Evolutionary conservation across 1,140 invertebrate species (phyloP).

Genomic region (Centruroides sculpturatus): DNA sequence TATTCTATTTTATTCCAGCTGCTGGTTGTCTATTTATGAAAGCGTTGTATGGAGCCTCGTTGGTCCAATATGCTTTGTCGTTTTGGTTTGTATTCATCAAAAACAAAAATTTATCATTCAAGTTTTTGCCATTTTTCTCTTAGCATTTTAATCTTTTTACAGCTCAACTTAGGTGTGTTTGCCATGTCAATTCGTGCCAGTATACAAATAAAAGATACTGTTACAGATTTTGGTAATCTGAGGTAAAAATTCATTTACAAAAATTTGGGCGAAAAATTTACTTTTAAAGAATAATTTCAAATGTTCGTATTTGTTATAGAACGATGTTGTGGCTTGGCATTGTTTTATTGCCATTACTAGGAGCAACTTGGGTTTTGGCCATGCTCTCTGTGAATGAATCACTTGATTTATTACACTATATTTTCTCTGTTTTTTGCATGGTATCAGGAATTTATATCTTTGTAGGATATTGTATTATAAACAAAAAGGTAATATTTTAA

Average conservation of each 20-base stretch:
- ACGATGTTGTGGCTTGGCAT: constrained; percentile 71
- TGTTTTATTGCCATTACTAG: constrained; percentile 56
- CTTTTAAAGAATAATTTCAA: background rate
- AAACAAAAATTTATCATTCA: background rate
- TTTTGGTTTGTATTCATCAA: constrained; percentile 42
- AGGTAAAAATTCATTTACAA: constrained; percentile 34
- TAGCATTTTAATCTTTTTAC: constrained; percentile 11
- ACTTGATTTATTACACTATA: constrained; percentile 49
- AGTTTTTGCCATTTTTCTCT: background rate
- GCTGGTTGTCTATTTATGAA: constrained; percentile 87
- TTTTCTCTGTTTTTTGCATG: constrained; percentile 47
- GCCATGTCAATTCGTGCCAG: constrained; percentile 74
- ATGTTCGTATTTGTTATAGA: constrained; percentile 33
- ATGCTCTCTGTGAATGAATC: constrained; percentile 64
- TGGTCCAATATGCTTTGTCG: constrained; percentile 60
- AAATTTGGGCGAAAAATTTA: too few species aligned
- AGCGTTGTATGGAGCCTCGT: constrained; percentile 81
- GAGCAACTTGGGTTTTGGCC: constrained; percentile 62
- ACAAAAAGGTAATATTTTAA: constrained; percentile 42
- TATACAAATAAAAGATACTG: constrained; percentile 76
- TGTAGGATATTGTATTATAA: constrained; percentile 68
- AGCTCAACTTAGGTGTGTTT: constrained; percentile 48
- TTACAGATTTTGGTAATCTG: constrained; percentile 77
- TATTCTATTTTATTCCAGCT: constrained; percentile 41
- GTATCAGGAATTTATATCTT: constrained; percentile 60